Evolutionary conservation across 2,113 vertebrate genomes (phyloP).

Genomic region (Nyctibius bracteatus): DNA sequence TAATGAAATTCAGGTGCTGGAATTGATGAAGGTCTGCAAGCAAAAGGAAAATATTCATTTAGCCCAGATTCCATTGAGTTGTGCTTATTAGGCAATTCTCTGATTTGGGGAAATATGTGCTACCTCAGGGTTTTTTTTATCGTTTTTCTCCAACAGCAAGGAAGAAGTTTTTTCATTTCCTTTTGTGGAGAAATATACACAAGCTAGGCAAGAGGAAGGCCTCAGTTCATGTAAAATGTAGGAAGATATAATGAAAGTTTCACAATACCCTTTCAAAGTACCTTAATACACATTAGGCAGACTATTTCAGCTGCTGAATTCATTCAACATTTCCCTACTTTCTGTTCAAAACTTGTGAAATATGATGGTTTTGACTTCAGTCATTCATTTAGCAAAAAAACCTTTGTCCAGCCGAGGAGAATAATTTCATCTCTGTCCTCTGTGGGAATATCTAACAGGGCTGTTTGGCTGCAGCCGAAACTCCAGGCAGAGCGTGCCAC

Average conservation of each 20-base stretch:
- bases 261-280: constrained; percentile 43
- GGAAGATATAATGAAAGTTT: constrained; percentile 40
- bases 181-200: background rate
- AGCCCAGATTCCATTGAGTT: background rate
- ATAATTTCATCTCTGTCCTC: background rate
- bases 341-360: constrained; percentile 24
- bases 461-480: background rate
- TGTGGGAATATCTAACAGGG: background rate
- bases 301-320: constrained; percentile 21
- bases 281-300: constrained; percentile 9
- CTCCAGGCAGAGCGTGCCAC: accelerated
- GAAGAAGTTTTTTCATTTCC: background rate
- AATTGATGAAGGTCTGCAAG: background rate
- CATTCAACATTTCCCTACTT: constrained; percentile 9
- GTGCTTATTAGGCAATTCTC: background rate
- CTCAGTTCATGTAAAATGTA: constrained; percentile 55
- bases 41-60: background rate
- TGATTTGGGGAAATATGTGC: background rate
- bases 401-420: constrained; percentile 1
- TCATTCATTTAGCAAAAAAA: background rate
- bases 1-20: background rate
- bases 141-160: background rate
- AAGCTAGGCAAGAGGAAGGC: background rate
- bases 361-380: background rate
- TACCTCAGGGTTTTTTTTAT: background rate